Evolutionary conservation across 2,888 invertebrate species (phyloP).

Genomic region (Agrochola lota): DNA sequence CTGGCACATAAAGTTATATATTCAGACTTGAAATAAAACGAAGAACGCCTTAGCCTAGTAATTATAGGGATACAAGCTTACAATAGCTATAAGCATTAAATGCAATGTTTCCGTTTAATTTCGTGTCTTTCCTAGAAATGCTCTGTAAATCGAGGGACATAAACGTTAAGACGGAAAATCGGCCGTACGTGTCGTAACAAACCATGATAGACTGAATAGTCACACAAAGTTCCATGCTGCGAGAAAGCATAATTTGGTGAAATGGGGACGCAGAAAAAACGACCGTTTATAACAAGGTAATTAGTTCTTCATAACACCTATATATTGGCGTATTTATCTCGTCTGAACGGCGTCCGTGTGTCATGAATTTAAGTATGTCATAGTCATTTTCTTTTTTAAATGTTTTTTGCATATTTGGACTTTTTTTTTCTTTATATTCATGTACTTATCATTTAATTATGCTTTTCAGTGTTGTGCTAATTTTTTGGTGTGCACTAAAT

Average conservation of each 20-base stretch:
- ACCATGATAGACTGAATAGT: not conserved
- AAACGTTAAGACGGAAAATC: slow-evolving; percentile 6
- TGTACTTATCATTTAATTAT: not conserved
- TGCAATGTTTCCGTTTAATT: slow-evolving; percentile 37
- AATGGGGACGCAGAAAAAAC: not conserved
- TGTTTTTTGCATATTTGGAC: not conserved
- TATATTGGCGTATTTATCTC: not conserved
- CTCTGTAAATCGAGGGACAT: slow-evolving; percentile 3
- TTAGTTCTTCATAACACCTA: not conserved
- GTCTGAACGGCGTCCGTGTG: no score
- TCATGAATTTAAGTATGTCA: not conserved
- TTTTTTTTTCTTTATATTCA: not conserved
- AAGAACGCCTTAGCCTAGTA: not conserved
- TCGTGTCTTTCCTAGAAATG: not conserved
- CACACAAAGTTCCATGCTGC: no score
- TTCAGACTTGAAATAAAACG: not conserved
- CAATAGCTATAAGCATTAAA: slow-evolving; percentile 6
- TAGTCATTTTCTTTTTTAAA: not conserved
- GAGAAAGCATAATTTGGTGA: not conserved
- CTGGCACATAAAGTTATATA: not conserved
- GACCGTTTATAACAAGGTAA: not conserved
- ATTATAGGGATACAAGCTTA: not conserved
- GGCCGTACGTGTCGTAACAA: slow-evolving; percentile 6
- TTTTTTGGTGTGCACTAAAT: not conserved
- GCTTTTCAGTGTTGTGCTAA: not conserved